These are phyloP conservation scores for Rhipidura dahli DNA, from an alignment of 2,113 vertebrate species.

Conservation along the genomic window DNA sequence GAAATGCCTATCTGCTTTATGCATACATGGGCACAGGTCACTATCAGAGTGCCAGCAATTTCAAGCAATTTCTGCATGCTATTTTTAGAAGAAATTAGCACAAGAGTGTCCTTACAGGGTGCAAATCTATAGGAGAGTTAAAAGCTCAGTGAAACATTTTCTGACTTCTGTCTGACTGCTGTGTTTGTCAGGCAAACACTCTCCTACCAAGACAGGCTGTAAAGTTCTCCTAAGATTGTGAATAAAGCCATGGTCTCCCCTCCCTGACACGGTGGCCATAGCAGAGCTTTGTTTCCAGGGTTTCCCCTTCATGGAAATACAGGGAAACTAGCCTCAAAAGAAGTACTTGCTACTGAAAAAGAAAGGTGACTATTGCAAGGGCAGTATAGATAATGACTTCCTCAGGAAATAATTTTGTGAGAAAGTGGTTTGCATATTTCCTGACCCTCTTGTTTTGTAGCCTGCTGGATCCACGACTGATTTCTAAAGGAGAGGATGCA, in stretches of 20 bases:
- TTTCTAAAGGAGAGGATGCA: constrained; percentile 16
- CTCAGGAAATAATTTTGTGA: neutral
- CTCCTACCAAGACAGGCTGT: neutral
- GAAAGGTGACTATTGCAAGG: neutral
- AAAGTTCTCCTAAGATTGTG: neutral
- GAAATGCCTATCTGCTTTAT: constrained; percentile 34
- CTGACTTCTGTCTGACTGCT: neutral
- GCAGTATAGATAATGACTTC: neutral
- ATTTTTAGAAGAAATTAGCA: constrained; percentile 26
- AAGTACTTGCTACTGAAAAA: neutral
- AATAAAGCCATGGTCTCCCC: neutral
- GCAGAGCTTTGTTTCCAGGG: neutral
- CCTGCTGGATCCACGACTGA: neutral
- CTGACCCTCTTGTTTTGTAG: neutral
- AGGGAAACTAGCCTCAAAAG: neutral
- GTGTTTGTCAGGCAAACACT: neutral
- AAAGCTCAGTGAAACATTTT: neutral
- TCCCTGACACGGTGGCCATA: neutral
- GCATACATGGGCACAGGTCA: constrained; percentile 28
- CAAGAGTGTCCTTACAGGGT: neutral
- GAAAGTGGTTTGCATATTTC: neutral
- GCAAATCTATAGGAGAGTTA: constrained; percentile 14
- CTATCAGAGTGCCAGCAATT: constrained; percentile 42
- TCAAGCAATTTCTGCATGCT: constrained; percentile 30
- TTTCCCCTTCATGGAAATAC: neutral